Base-by-base conservation (phyloP, 1,140 invertebrate species). In the Drosophila nikananu region DNA sequence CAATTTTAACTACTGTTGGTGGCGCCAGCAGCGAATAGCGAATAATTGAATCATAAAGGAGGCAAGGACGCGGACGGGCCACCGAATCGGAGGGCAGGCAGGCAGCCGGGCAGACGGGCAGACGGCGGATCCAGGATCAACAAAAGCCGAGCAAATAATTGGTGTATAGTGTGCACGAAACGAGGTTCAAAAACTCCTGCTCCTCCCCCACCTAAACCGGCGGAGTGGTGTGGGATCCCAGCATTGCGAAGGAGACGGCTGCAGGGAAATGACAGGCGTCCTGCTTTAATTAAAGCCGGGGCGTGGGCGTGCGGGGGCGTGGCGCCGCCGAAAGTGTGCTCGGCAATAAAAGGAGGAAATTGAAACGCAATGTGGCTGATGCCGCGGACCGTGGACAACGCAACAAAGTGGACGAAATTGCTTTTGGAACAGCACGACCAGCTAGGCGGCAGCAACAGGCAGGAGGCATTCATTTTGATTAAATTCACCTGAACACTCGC, bases 321-420 rank as follows among this genome's bases (percentile, higher is more conserved):
- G 63, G 60, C 37, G 63, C 63, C 54, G 54, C 63, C 63, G 57
- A 65, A 65, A 65, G 48, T 52, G 65, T 64, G 63, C 66, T 54
- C 52, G 54, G 74, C 52, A 59, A 51, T 48, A 68, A 75, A 76
- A 71, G 71, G 46, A 67, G 64, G 64, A 64, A 83, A 83, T 83
- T 80, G 80, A 87, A 89, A 90, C 86, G 84, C 81, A 89, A 89
- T 89, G 84, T 90, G 86, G 84, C 84, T 89, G 77, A 84, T 80
- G 83, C 83, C 83, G 83, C 77, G 73, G 58, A 87, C 84, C 67
- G 81, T 87, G 83, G 70, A 89, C 74, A 89, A 90, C 78, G 77
- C 86, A 90, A 90, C 86, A 90, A 89, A 89, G 84, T 89, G 84
- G 86, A 89, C 84, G 86, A 90, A 90, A 89, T 90, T 89, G 84